Conservation (phyloP, 2,113 vertebrate genomes). For the Chloebia gouldiae region DNA sequence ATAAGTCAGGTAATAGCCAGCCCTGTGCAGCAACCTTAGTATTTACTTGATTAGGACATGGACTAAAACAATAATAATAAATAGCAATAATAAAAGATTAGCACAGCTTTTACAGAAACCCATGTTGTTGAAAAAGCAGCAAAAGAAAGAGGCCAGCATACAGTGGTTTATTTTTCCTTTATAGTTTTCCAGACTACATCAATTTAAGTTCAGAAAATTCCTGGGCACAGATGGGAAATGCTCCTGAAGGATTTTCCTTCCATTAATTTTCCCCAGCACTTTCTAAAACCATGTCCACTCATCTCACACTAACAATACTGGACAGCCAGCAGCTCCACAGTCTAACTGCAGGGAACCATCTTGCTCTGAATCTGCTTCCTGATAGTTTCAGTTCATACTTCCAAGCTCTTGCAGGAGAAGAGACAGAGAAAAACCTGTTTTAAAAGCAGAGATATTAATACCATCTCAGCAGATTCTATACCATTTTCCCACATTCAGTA, state of each 20-base stretch:
- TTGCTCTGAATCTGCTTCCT: neutral
- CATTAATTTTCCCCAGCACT: neutral
- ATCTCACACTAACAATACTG: neutral
- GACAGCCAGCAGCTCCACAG: neutral
- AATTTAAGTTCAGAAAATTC: neutral
- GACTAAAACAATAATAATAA: neutral
- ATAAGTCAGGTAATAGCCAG: neutral
- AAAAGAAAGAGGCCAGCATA: neutral
- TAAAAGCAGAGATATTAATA: neutral
- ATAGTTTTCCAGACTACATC: neutral
- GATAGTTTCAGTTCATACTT: neutral
- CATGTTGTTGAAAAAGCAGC: neutral
- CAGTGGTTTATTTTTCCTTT: neutral
- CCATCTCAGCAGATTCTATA: neutral
- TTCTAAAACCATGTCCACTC: neutral
- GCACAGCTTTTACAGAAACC: neutral
- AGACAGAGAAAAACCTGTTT: neutral
- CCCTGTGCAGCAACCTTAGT: neutral
- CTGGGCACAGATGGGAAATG: neutral
- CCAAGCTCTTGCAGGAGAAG: neutral
- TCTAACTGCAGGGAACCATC: neutral
- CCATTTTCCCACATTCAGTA: neutral
- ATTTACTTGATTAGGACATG: neutral
- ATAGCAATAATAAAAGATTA: neutral
- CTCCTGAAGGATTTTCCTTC: neutral